phyloP scores from a whole-genome alignment of 1,140 invertebrate genomes.

The Eueides isabella region DNA sequence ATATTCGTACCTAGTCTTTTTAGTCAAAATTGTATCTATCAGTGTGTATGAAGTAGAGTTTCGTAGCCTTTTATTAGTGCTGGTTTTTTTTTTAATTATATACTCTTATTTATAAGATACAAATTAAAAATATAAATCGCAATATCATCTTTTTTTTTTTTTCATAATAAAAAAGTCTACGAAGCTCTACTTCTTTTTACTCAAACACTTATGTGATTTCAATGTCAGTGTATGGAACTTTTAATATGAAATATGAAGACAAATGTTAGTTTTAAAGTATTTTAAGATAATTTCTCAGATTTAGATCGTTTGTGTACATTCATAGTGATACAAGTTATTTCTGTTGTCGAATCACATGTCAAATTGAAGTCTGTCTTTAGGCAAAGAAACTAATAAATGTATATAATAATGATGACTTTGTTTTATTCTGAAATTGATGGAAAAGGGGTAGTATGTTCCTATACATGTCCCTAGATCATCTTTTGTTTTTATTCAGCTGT shows the following conservation, averaged over 20 bases:
- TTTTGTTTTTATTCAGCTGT: too few species aligned
- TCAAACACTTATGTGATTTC: slow-evolving; percentile 1
- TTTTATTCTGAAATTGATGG: not conserved
- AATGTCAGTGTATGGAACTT: slow-evolving; percentile 19
- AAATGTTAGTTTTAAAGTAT: slow-evolving; percentile 19
- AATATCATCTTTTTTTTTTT: not conserved
- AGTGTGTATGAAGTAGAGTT: not conserved
- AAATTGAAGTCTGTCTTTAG: slow-evolving; percentile 15
- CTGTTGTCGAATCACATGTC: slow-evolving; percentile 12
- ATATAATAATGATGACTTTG: slow-evolving; percentile 41
- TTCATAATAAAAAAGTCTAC: not conserved
- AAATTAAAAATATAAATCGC: slow-evolving; percentile 1
- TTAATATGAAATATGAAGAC: slow-evolving; percentile 11
- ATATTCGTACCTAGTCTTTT: slow-evolving; percentile 24
- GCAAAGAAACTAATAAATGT: slow-evolving; percentile 66
- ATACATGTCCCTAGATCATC: too few species aligned
- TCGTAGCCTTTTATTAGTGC: slow-evolving; percentile 1
- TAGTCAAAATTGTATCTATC: slow-evolving; percentile 4
- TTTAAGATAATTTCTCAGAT: slow-evolving; percentile 22
- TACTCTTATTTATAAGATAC: not conserved
- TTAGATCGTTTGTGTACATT: slow-evolving; percentile 16
- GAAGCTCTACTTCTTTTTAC: not conserved
- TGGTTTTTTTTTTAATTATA: not conserved
- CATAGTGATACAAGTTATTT: slow-evolving; percentile 11
- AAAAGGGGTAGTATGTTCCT: not conserved